Evolutionary conservation across 2,797 vertebrate genomes (phyloP), one percentile per base, ranked within the genome.

Genomic region (Sebastes cheni): DNA sequence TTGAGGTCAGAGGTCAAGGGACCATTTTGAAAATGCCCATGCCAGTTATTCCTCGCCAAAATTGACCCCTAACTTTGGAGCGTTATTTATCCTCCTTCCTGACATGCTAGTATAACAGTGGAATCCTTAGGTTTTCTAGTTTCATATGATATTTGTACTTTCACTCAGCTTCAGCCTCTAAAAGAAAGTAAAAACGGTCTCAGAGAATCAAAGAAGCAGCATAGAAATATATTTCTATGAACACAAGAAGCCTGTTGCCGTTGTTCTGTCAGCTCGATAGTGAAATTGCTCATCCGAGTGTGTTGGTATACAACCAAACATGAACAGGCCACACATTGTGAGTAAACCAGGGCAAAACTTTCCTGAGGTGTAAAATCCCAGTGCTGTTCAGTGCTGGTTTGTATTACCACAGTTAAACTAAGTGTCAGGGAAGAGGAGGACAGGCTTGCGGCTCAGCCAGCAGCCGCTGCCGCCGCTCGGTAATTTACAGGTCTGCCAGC

Each of bases 401-500:
- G 52, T 75, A 32, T 77, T 75, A 72, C 11, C 27, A 36, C 52
- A 32, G 65, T 83, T 75, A 77, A 62, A 88, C 76, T 46, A 56
- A 5, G 64, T 72, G 72, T 77, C 32, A 70, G 36, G 58, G 56
- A 72, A 56, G 69, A 72, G 20, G 68, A 79, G 54, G 70, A 70
- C 65, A 60, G 79, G 34, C 72, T 72, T 42, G 67, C 72, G 46
- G 80, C 79, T 83, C 75, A 72, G 81, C 80, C 16, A 67, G 76
- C 77, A 79, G 75, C 70, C 6, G 61, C 72, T 5, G 61, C 72
- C 62, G 71, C 66, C 18, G 10, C 72, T 87, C 60, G 2, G 52
- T 86, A 77, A 81, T 90, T 88, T 88, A 58, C 72, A 77, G 70
- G 77, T 85, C 83, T 32, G 68, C 50, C 69, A 32, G 68, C 16